phyloP scores from a whole-genome alignment of 2,888 invertebrate species.

The Ligdia adustata region DNA sequence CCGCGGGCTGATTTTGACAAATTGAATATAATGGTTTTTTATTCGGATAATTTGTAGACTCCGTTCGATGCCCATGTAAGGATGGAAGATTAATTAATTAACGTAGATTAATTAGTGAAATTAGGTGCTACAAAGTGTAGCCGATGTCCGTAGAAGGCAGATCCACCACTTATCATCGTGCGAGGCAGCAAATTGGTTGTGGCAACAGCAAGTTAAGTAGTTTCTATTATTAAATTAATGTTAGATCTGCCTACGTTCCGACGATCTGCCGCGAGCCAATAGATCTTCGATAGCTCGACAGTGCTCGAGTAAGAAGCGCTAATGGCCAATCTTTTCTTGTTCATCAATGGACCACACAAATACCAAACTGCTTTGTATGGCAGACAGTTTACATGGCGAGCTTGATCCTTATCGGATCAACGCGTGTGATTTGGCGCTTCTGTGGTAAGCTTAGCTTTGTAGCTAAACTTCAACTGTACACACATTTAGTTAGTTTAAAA shows the following conservation, averaged over 20 bases:
- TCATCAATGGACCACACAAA: conserved; percentile 2
- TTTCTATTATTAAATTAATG: conserved; percentile 21
- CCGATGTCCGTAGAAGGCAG: conserved; percentile 10
- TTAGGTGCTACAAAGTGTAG: conserved; percentile 16
- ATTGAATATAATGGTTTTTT: conserved; percentile 33
- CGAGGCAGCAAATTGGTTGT: conserved; percentile 21
- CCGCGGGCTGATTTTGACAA: conserved; percentile 38
- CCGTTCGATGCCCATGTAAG: conserved; percentile 23
- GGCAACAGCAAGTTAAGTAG: conserved; percentile 8
- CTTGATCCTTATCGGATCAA: background rate
- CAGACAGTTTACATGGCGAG: background rate
- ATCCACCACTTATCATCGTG: conserved; percentile 11
- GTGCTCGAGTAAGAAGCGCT: conserved; percentile 2
- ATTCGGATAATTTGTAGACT: conserved; percentile 20
- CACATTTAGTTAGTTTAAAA: too few relatives aligned
- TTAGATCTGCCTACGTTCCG: conserved; percentile 16
- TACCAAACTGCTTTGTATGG: background rate
- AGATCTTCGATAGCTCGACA: conserved; percentile 5
- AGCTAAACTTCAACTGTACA: too few relatives aligned
- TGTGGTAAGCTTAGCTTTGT: too few relatives aligned
- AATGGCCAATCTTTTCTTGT: conserved; percentile 12
- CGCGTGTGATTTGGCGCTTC: background rate
- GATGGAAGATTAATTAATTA: conserved; percentile 21
- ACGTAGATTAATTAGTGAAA: conserved; percentile 35
- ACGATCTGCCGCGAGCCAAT: background rate